Percentiles rank a stretch among this genome's conserved stretches.
Evolutionary conservation across 2,888 invertebrate genomes (phyloP).

Genomic region (Synergus itoensis): DNA sequence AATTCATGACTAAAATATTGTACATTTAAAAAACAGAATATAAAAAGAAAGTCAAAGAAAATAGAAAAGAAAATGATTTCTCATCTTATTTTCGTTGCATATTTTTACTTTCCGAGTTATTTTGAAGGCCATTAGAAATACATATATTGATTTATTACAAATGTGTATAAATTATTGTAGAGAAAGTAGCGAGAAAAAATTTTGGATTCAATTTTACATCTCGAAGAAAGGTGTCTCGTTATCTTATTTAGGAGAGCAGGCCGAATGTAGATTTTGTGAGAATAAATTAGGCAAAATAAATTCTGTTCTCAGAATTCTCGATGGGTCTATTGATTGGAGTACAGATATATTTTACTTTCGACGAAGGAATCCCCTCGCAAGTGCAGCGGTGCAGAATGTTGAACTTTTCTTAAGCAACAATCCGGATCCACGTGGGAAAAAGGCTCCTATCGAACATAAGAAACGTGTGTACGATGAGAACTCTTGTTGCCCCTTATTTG

Average conservation of each 20-base stretch:
- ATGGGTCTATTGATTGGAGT: not conserved
- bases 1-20: not conserved
- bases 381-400: conserved; percentile 19
- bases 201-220: conserved; percentile 4
- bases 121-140: conserved; percentile 1
- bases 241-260: not conserved
- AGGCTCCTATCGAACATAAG: not conserved
- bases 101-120: not conserved
- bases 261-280: not conserved
- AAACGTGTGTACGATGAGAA: conserved; percentile 33
- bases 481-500: conserved; percentile 29
- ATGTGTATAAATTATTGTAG: conserved; percentile 19
- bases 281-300: conserved; percentile 28
- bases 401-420: conserved; percentile 22
- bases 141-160: conserved; percentile 13
- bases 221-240: conserved; percentile 10
- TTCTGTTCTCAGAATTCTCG: not conserved
- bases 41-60: not conserved
- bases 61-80: not conserved
- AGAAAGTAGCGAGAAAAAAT: conserved; percentile 17
- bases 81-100: not conserved
- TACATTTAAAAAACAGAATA: not conserved
- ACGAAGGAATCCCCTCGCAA: not conserved
- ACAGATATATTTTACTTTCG: conserved; percentile 17
- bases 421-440: conserved; percentile 32